phyloP scores from a whole-genome alignment of 92 coral and sea anemone genomes.

The Umimayanthus kanabou region DNA sequence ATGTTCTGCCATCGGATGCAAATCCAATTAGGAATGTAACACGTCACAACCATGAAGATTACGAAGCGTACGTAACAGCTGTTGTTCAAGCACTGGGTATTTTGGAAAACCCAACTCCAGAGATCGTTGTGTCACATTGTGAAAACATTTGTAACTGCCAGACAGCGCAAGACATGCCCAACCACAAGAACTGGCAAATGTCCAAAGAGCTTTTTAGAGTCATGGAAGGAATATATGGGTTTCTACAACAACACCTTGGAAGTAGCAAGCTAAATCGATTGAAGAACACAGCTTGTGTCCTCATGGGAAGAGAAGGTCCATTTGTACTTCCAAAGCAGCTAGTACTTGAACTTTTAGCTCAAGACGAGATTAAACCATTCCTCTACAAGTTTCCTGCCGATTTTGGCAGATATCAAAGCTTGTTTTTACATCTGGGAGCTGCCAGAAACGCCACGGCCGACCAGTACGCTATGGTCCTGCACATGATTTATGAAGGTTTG shows the following conservation, averaged over 20 bases:
- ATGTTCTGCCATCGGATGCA: slow-evolving; percentile 57
- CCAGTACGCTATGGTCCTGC: slow-evolving; percentile 71
- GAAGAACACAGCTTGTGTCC: slow-evolving; percentile 46
- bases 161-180: slow-evolving; percentile 8
- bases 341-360: slow-evolving; percentile 44
- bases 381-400: slow-evolving; percentile 67
- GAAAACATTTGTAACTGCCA: slow-evolving; percentile 56
- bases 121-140: slow-evolving; percentile 49
- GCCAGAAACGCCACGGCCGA: slow-evolving; percentile 47
- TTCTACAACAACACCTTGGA: slow-evolving; percentile 32
- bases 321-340: slow-evolving; percentile 60
- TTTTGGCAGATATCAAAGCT: slow-evolving; percentile 25
- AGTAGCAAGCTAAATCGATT: slow-evolving; percentile 28
- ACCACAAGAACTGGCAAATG: no score
- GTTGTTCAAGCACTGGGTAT: slow-evolving; percentile 44
- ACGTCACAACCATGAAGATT: neutral
- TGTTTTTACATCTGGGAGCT: slow-evolving; percentile 66
- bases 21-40: neutral
- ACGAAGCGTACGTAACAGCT: neutral
- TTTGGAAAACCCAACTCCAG: slow-evolving; percentile 52
- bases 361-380: slow-evolving; percentile 59
- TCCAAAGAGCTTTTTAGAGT: slow-evolving; percentile 8
- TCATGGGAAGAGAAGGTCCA: slow-evolving; percentile 57
- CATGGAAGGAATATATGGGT: slow-evolving; percentile 63
- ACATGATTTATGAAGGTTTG: slow-evolving; percentile 29